Conservation (phyloP, 1,140 invertebrate species). For the Gyrodactylus salaris region DNA sequence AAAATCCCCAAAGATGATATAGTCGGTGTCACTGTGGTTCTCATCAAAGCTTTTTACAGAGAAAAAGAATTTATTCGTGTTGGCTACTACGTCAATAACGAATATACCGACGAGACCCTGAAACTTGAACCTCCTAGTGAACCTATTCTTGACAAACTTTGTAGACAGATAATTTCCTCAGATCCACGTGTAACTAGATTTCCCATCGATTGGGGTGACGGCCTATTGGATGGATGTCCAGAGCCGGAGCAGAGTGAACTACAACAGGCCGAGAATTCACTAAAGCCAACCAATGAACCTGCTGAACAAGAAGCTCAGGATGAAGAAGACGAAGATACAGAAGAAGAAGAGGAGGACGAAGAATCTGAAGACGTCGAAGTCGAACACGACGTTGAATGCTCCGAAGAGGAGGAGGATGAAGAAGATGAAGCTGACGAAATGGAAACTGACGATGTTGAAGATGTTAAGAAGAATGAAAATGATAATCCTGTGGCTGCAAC, state of each 20-base stretch:
- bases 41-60: constrained; percentile 68
- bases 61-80: constrained; percentile 76
- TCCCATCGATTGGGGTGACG: constrained; percentile 2
- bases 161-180: not conserved
- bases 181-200: constrained; percentile 2
- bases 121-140: constrained; percentile 63
- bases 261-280: not conserved
- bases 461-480: not conserved
- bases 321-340: not conserved
- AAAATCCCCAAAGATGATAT: constrained; percentile 76
- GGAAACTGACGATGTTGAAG: not conserved
- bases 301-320: not conserved
- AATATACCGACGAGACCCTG: constrained; percentile 64
- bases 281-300: not conserved
- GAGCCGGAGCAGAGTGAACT: not conserved
- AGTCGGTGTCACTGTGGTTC: constrained; percentile 72
- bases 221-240: not conserved
- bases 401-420: not conserved
- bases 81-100: constrained; percentile 93
- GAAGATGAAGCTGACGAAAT: not conserved
- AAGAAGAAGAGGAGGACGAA: not conserved
- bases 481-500: no score
- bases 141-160: constrained; percentile 20
- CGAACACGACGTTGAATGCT: not conserved
- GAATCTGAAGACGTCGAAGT: not conserved